Base-by-base conservation (phyloP, 2,113 vertebrate genomes). In the Baryphthengus martii region DNA sequence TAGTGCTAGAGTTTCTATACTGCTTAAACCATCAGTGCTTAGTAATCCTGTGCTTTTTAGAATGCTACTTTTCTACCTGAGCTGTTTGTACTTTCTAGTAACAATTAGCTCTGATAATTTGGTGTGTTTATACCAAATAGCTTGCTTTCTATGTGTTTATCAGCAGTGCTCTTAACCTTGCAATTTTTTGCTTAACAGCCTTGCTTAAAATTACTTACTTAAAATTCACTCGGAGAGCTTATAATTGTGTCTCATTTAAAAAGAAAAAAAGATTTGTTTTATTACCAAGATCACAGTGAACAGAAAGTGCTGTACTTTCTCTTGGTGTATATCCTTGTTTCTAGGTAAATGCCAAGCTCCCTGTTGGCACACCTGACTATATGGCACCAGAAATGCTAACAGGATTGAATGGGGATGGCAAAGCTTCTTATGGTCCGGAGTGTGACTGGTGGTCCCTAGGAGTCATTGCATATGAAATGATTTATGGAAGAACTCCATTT, bases 381-480 rank as follows among this genome's bases (percentile, higher is more conserved):
- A 98, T 99, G 95, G 99, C 99, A 39, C 99, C 99, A 6, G 99
- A 99, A 97, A 98, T 99, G 81, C 68, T 99, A 68, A 97, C 94
- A 0, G 97, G 98, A 3, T 65, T 98, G 96, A 98, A 96, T 3
- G 98, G 98, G 17, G 98, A 98, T 9, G 97, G 98, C 50, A 98
- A 97, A 72, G 96, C 93, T 71, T 92, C 96, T 58, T 99, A 98
- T 0, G 98, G 99, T 35, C 92, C 97, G 0, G 99, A 99, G 55
- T 99, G 99, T 66, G 99, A 99, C 96, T 99, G 99, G 99, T 99
- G 99, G 99, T 99, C 99, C 3, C 97, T 99, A 3, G 99, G 99
- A 11, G 97, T 99, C 66, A 98, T 99, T 10, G 99, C 99, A 1
- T 99, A 99, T 87, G 99, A 99, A 93, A 99, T 99, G 99, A 98